A percentile compares a stretch with the other conserved stretches of the same genome.
Evolutionary conservation across 2,888 invertebrate species (phyloP).

Genomic region (Eristalis tenax): DNA sequence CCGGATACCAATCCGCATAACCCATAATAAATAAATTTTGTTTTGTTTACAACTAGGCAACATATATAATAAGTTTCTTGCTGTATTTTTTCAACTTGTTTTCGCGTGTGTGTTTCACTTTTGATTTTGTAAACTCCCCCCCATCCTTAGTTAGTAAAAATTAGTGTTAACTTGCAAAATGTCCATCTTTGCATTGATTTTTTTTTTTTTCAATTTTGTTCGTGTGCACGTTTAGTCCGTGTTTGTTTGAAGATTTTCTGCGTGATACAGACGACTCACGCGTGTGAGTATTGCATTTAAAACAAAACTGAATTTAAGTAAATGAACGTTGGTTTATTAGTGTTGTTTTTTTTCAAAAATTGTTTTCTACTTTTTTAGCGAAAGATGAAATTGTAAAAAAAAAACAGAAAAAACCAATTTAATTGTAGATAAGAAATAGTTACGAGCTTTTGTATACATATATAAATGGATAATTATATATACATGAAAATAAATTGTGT

Average conservation of each 20-base stretch:
- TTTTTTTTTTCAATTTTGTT: too few species aligned
- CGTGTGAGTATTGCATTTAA: conserved; percentile 64
- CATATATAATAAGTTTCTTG: not conserved
- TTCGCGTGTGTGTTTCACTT: conserved; percentile 26
- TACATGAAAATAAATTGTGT: conserved; percentile 30
- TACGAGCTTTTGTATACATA: conserved; percentile 69
- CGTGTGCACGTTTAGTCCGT: not conserved
- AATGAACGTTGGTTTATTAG: not conserved
- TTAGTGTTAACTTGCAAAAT: conserved; percentile 37
- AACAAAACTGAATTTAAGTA: not conserved
- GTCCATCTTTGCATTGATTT: not conserved
- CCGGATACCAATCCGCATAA: conserved; percentile 73
- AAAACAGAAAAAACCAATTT: conserved; percentile 3
- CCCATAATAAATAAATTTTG: conserved; percentile 63
- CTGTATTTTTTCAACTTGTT: conserved; percentile 12
- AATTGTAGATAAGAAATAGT: conserved; percentile 61
- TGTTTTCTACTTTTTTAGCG: conserved; percentile 32
- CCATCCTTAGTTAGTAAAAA: conserved; percentile 43
- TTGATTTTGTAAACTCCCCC: conserved; percentile 25
- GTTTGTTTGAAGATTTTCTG: not conserved
- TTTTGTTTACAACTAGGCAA: not conserved
- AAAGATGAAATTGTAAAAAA: conserved; percentile 45
- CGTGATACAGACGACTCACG: conserved; percentile 31
- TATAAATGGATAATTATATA: conserved; percentile 26
- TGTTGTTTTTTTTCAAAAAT: not conserved